phyloP scores from a whole-genome alignment of 1,140 invertebrate genomes.

The Sitobion miscanthi region DNA sequence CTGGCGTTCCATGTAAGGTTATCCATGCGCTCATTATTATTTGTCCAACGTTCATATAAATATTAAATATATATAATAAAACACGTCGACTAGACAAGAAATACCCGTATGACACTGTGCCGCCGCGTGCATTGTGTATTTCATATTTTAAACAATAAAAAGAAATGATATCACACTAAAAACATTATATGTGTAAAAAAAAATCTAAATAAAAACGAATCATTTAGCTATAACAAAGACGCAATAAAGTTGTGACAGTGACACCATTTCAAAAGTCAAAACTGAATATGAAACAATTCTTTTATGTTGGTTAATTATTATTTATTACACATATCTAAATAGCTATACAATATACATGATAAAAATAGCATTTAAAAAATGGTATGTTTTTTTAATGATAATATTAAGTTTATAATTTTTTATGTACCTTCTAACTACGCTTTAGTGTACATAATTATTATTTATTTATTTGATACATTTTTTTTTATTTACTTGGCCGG shows the following conservation, averaged over 20 bases:
- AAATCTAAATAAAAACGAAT: not conserved
- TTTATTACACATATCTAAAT: not conserved
- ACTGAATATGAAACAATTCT: not conserved
- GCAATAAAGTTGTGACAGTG: not conserved
- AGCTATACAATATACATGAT: not conserved
- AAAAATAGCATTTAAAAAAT: not conserved
- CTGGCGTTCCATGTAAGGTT: not conserved
- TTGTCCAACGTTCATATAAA: not conserved
- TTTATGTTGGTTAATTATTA: not conserved
- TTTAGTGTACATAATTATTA: not conserved
- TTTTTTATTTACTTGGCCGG: not conserved
- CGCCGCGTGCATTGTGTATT: not conserved
- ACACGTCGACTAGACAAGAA: not conserved
- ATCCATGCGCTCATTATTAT: not conserved
- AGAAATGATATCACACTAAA: not conserved
- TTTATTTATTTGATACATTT: not conserved
- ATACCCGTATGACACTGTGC: not conserved
- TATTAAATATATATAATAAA: conserved; percentile 1
- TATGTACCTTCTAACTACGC: not conserved
- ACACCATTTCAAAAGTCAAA: not conserved
- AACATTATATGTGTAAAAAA: not conserved
- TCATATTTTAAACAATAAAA: not conserved
- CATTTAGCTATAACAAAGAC: not conserved
- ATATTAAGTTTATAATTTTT: not conserved
- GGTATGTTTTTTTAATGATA: not conserved